A percentile compares a stretch with the other conserved stretches of the same genome.
phyloP scores from a whole-genome alignment of 2,113 vertebrate genomes.

The Cettia cetti region DNA sequence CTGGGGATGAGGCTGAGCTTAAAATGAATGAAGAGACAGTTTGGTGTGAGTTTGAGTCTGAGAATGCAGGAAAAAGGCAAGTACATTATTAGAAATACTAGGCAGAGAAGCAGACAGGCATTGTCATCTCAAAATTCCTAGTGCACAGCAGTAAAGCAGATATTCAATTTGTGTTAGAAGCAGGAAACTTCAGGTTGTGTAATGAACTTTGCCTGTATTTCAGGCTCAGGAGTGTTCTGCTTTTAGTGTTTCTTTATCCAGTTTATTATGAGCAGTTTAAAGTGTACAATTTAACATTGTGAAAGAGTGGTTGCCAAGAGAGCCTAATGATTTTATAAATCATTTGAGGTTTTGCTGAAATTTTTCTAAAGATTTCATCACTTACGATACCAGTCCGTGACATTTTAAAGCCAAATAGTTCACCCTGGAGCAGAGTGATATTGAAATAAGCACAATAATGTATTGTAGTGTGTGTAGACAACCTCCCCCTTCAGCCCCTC shows the following conservation, averaged over 20 bases:
- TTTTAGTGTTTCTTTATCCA: background rate
- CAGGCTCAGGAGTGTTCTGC: background rate
- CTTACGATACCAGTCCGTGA: background rate
- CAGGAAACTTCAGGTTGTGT: background rate
- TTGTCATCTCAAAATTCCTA: background rate
- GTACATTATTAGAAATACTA: background rate
- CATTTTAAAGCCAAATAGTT: background rate
- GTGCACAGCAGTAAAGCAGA: background rate
- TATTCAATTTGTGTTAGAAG: background rate
- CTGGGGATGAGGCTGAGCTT: background rate
- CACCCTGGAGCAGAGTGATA: background rate
- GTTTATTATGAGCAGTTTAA: background rate
- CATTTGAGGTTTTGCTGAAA: background rate
- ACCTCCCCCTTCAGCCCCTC: background rate
- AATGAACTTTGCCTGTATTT: background rate
- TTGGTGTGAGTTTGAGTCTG: background rate
- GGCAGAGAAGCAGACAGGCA: background rate
- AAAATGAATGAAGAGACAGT: background rate
- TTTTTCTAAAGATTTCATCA: background rate
- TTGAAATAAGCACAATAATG: background rate
- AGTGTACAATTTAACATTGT: background rate
- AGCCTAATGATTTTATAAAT: background rate
- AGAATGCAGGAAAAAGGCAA: background rate
- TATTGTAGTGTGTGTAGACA: background rate
- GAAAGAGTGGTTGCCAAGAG: background rate